Evolutionary conservation across 2,113 vertebrate genomes (phyloP).

Genomic region (Suncus etruscus): DNA sequence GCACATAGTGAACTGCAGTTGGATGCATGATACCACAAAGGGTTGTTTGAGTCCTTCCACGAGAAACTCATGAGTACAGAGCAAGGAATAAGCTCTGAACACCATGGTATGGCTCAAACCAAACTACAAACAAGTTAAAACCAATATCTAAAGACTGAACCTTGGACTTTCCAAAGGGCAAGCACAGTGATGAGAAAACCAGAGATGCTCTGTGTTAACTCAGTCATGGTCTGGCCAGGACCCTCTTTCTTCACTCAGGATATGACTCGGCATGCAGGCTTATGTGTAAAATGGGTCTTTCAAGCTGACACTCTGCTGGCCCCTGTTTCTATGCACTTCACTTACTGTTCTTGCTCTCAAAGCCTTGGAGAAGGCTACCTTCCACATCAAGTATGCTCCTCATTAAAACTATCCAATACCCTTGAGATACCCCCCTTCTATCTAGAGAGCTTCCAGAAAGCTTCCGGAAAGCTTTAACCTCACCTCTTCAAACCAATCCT

Average conservation of each 20-base stretch:
- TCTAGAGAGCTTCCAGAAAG: neutral
- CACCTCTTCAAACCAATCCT: neutral
- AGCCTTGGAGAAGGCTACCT: neutral
- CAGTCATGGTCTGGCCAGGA: neutral
- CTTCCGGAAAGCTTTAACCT: neutral
- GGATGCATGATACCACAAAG: too few species aligned
- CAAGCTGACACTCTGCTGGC: neutral
- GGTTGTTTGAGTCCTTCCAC: too few species aligned
- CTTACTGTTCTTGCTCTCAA: neutral
- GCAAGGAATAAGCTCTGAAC: too few species aligned
- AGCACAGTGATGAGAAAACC: too few species aligned
- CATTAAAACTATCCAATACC: neutral
- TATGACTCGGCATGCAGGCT: neutral
- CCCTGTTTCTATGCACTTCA: neutral
- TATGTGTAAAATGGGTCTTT: neutral
- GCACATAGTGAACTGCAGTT: too few species aligned
- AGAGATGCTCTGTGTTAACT: neutral
- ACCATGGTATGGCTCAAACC: too few species aligned
- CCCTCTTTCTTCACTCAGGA: neutral
- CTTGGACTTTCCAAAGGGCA: neutral
- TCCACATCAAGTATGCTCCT: neutral
- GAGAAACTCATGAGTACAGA: too few species aligned
- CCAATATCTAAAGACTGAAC: neutral
- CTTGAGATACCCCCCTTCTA: neutral
- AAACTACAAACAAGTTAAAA: neutral